Evolutionary conservation across 2,113 vertebrate genomes (phyloP).

Genomic region (Heterocephalus glaber): DNA sequence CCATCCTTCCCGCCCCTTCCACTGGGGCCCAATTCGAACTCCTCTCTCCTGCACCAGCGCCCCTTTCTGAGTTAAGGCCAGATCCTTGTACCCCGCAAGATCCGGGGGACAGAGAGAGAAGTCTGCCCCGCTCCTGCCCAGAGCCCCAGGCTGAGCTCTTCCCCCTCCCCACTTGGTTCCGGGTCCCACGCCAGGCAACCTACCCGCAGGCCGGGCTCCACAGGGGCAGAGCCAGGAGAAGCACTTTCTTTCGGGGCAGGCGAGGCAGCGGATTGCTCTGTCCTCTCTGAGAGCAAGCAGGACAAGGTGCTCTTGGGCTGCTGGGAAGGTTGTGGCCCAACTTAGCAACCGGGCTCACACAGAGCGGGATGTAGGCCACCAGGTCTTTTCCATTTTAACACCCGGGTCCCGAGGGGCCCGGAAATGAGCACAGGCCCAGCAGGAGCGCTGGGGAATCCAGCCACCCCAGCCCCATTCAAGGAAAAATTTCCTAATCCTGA

Average conservation of each 20-base stretch:
- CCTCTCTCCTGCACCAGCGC: background rate
- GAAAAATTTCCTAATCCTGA: background rate
- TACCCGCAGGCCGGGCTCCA: background rate
- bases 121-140: too few species aligned
- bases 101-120: background rate
- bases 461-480: constrained; percentile 8
- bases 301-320: background rate
- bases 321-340: constrained; percentile 44
- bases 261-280: background rate
- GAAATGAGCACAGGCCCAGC: constrained; percentile 63
- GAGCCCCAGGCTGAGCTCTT: background rate
- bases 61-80: background rate
- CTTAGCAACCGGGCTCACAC: constrained; percentile 63
- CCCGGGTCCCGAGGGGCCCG: background rate
- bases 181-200: background rate
- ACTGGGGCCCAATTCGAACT: background rate
- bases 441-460: background rate
- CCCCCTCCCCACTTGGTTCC: rapidly evolving
- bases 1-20: background rate
- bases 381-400: constrained; percentile 62
- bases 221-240: background rate
- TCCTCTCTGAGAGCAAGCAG: background rate
- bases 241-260: background rate
- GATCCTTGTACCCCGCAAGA: background rate
- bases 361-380: constrained; percentile 64